A percentile compares a stretch with the other conserved stretches of the same genome.
Conservation (phyloP, 2,888 invertebrate species). For the Leptinotarsa peninsularis region DNA sequence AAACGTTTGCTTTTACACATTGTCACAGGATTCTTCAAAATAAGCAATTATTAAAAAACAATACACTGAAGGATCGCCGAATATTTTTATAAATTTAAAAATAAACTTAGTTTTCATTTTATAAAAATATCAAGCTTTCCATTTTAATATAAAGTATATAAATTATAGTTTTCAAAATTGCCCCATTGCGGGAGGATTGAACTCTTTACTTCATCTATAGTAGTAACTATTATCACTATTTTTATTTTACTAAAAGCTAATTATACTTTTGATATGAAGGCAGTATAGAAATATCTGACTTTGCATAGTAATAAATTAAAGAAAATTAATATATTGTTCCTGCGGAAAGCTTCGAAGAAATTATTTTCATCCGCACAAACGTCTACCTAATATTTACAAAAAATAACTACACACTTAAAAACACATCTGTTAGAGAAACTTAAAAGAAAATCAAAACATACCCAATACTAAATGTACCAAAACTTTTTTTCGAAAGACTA, state of each 20-base stretch:
- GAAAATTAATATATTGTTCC: slow-evolving; percentile 22
- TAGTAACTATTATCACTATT: slow-evolving; percentile 34
- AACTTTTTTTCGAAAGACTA: slow-evolving; percentile 13
- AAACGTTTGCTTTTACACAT: slow-evolving; percentile 19
- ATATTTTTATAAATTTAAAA: neutral
- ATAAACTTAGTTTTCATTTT: neutral
- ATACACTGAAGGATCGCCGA: neutral
- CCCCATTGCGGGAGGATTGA: slow-evolving; percentile 22
- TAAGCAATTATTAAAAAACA: neutral
- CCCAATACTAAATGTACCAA: slow-evolving; percentile 25
- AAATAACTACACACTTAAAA: slow-evolving; percentile 35
- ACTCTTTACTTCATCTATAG: slow-evolving; percentile 21
- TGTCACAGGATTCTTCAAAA: neutral
- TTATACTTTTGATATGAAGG: slow-evolving; percentile 52
- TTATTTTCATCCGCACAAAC: slow-evolving; percentile 20
- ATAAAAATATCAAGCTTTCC: slow-evolving; percentile 1
- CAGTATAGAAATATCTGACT: slow-evolving; percentile 50
- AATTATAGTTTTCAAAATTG: neutral
- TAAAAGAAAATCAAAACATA: slow-evolving; percentile 18
- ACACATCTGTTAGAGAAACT: slow-evolving; percentile 25
- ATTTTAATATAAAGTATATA: neutral
- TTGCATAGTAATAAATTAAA: slow-evolving; percentile 35
- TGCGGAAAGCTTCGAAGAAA: slow-evolving; percentile 10
- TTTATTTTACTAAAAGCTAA: slow-evolving; percentile 41
- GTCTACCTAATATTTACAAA: slow-evolving; percentile 40